Percentiles rank a stretch among this genome's conserved stretches.
Conservation (phyloP, 2,888 invertebrate genomes). For the Dolichomitus sp. region DNA sequence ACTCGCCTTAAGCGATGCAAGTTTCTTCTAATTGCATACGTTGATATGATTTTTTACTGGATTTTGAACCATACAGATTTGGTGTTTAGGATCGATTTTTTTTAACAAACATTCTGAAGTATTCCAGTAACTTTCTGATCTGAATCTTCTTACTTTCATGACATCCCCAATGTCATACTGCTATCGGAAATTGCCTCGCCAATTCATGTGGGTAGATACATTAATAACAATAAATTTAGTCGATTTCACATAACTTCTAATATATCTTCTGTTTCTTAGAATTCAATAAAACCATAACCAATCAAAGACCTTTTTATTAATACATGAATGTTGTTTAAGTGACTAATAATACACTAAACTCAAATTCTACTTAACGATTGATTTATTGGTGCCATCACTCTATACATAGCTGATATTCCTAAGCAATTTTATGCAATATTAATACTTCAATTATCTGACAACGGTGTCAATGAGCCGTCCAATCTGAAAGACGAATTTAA, state of each 20-base stretch:
- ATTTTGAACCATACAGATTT: background rate
- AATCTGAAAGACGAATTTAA: conserved; percentile 19
- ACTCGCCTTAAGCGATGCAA: background rate
- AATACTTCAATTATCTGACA: conserved; percentile 7
- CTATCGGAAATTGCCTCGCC: background rate
- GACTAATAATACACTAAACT: background rate
- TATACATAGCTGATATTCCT: conserved; percentile 17
- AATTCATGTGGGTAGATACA: background rate
- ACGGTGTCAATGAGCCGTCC: conserved; percentile 36
- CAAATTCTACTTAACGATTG: background rate
- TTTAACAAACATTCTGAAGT: background rate
- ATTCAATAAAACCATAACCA: background rate
- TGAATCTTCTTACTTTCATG: background rate
- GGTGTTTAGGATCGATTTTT: background rate
- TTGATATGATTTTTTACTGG: background rate
- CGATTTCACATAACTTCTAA: background rate
- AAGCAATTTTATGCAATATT: conserved; percentile 27
- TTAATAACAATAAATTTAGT: background rate
- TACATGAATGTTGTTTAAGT: conserved; percentile 4
- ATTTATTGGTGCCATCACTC: conserved; percentile 5
- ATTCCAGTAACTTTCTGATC: background rate
- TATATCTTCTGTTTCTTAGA: conserved; percentile 6
- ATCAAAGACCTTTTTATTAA: background rate
- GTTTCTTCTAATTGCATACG: background rate
- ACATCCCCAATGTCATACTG: background rate